Percentiles rank a stretch among this genome's conserved stretches.
phyloP scores from a whole-genome alignment of 2,113 vertebrate species.

The Lethenteron camtschaticum region DNA sequence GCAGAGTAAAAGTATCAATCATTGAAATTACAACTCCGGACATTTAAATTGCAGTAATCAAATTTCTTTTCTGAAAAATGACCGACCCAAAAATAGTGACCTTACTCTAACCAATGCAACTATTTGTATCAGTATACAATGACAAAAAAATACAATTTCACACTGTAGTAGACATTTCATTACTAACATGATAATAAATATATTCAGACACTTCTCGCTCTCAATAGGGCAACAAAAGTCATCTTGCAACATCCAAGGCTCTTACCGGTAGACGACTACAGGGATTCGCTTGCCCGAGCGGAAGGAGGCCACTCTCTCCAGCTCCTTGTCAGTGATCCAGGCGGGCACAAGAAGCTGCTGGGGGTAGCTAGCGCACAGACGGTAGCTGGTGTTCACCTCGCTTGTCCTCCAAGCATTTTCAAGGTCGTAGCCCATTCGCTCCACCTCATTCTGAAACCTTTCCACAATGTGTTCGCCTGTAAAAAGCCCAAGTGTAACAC shows the following conservation, averaged over 20 bases:
- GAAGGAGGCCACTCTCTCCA: conserved; percentile 83
- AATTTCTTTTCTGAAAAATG: no score
- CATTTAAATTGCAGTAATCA: no score
- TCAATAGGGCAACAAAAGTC: no score
- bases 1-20: no score
- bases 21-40: no score
- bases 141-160: no score
- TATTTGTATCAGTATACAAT: no score
- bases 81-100: no score
- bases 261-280: conserved; percentile 81
- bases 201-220: no score
- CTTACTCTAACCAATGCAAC: no score
- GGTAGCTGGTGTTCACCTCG: conserved; percentile 87
- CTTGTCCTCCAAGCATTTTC: conserved; percentile 91
- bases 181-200: no score
- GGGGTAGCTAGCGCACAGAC: conserved; percentile 80
- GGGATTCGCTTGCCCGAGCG: conserved; percentile 97
- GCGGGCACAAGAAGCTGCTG: conserved; percentile 90
- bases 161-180: no score
- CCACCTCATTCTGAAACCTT: conserved; percentile 68
- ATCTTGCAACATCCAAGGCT: background rate
- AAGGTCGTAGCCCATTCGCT: conserved; percentile 75
- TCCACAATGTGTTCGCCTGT: conserved; percentile 68
- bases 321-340: conserved; percentile 96
- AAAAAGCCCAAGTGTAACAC: conserved; percentile 11